These are phyloP conservation scores for Camponotus floridanus DNA, from an alignment of 1,140 invertebrate genomes.

Conservation along the genomic window DNA sequence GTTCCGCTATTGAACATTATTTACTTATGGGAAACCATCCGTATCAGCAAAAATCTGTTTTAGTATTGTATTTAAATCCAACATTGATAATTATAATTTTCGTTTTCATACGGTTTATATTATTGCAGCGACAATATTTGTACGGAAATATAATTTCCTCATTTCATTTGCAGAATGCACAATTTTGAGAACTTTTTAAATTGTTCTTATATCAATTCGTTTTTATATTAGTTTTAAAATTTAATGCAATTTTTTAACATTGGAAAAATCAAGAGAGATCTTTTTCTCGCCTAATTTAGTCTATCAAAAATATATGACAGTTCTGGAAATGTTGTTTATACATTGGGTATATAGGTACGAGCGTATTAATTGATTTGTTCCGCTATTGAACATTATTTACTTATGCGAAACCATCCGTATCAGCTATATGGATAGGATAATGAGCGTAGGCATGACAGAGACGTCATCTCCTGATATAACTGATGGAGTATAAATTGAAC, in stretches of 20 bases:
- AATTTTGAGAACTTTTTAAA: too few species aligned
- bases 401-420: background rate
- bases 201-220: too few species aligned
- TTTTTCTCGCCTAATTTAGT: background rate
- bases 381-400: constrained; percentile 32
- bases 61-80: background rate
- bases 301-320: background rate
- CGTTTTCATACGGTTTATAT: background rate
- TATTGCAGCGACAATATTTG: background rate
- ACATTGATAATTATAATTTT: constrained; percentile 16
- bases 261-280: too few species aligned
- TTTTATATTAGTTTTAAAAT: background rate
- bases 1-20: too few species aligned
- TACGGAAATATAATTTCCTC: background rate
- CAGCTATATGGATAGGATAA: background rate
- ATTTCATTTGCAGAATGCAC: background rate
- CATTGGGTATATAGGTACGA: background rate
- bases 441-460: background rate
- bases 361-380: background rate
- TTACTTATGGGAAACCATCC: too few species aligned
- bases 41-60: background rate
- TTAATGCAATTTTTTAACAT: background rate
- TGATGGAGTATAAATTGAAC: constrained; percentile 37
- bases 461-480: constrained; percentile 13
- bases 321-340: background rate